Base-by-base conservation (phyloP, 2,888 invertebrate species). In the Argyresthia albistria region DNA sequence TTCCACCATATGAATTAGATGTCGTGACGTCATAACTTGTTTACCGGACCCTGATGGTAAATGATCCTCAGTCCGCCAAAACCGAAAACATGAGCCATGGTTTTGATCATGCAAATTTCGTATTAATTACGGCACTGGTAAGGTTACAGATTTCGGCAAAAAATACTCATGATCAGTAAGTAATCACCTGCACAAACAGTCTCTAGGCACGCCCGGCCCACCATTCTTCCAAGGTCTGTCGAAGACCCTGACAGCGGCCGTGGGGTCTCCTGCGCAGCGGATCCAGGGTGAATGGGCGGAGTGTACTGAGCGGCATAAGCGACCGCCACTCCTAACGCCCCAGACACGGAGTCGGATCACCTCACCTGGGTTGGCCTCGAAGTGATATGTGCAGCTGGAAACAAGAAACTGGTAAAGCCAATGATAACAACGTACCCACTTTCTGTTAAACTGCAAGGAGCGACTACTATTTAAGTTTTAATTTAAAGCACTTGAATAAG, bases 291-390 rank as follows among this genome's bases (percentile, higher is more conserved):
- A 92, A 61, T 93, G 92, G 16, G 90, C 89, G 10, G 89, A 90
- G 57, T 90, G 81, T 7, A 86, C 84, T 0, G 91, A 91, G 37
- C 86, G 80, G 64, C 92, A 92, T 11, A 88, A 73, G 0, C 90
- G 76, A 65, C 91, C 89, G 53, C 90, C 88, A 8, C 91, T 92
- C n/a, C 90, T 84, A 4, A 95, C 88, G 57, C 92, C 92, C 66
- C 92, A 93, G 52, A 96, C 89, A 53, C 93, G 91, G 50, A 97
- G 87, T 56, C 93, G 91, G 49, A 96, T 91, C 49, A 93, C 90
- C 73, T 96, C 95, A 49, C 95, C 95, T 51, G 92, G 91, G 65
- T 93, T 93, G 0, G 93, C 96, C 79, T 96, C 95, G 69, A 96
- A 96, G 48, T 95, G 93, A 76, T 96, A 96, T 47, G 93, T 90